Evolutionary conservation across 1,140 invertebrate species (phyloP).

Genomic region (Zaprionus inermis): DNA sequence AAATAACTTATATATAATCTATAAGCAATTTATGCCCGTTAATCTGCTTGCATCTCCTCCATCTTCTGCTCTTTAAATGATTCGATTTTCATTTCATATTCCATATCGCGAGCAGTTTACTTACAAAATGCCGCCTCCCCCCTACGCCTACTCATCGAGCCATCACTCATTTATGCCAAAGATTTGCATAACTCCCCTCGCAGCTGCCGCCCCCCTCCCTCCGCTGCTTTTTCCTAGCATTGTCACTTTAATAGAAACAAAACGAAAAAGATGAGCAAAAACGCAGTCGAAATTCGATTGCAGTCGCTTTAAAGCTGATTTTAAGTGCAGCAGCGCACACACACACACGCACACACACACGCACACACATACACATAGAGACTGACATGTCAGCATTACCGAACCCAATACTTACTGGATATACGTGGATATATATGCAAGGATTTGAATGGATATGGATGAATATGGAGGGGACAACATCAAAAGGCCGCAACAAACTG

Average conservation of each 20-base stretch:
- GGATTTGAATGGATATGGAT: slow-evolving; percentile 3
- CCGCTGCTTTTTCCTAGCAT: background rate
- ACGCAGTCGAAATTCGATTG: background rate
- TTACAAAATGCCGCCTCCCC: background rate
- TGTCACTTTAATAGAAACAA: background rate
- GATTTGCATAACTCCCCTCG: too few relatives aligned
- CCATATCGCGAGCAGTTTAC: background rate
- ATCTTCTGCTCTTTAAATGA: background rate
- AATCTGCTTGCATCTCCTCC: background rate
- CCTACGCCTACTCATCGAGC: too few relatives aligned
- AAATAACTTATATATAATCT: too few relatives aligned
- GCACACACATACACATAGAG: background rate
- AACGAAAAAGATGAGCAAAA: background rate
- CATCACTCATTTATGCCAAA: too few relatives aligned
- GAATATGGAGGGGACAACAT: slow-evolving; percentile 20
- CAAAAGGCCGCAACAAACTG: slow-evolving; percentile 47
- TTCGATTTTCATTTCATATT: background rate
- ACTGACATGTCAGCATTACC: slow-evolving; percentile 18
- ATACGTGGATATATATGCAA: slow-evolving; percentile 4
- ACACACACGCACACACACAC: slow-evolving; percentile 16
- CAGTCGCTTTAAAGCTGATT: slow-evolving; percentile 49
- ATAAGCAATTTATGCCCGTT: background rate
- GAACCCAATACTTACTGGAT: slow-evolving; percentile 21
- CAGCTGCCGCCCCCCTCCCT: background rate
- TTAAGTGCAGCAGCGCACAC: slow-evolving; percentile 54